Evolutionary conservation across 2,797 vertebrate species (phyloP), one percentile per base, ranked within the genome.

Genomic region (Luscinia luscinia): DNA sequence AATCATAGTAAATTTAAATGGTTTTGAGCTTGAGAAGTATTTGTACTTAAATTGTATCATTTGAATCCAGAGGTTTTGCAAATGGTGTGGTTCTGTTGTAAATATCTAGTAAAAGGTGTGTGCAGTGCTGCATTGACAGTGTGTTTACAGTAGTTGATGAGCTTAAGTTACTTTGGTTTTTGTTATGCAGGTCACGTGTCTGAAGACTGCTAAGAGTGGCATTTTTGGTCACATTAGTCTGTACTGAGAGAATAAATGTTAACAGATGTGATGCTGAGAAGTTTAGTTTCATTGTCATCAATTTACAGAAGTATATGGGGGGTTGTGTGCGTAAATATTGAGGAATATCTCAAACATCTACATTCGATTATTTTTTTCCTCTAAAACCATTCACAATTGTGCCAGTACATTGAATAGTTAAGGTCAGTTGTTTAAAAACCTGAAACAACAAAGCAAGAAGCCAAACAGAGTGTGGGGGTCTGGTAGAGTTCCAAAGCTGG

Each of bases 141-240:
- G 55, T 93, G 93, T 94, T 95, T 89, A 82, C 90, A 95, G 7
- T 74, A 78, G 84, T 21, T 48, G 59, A 38, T 41, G 66, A 73
- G 51, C 59, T 93, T 40, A 80, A 75, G 74, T 77, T 55, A 43
- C 24, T 75, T 79, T 51, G 67, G 52, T 17, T 91, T 75, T 78
- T 81, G 38, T 93, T 89, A 17, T 1, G 28, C 51, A 90, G 80
- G 75, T 58, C 20, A 17, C 15, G 83, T 90, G 40, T 84, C 67
- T 86, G 95, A 92, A 93, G 82, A 83, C 94, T 95, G 95, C 94
- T 86, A n/a, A 70, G 68, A 90, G 69, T 55, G 73, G 62, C 43
- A 54, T 84, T 94, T 62, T 57, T 24, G 54, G 78, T 38, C 12
- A 67, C 12, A 55, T 45, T 36, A 57, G 79, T 73, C 34, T 84